Evolutionary conservation across 2,113 vertebrate genomes (phyloP), one percentile per base, ranked within the genome.

Genomic region (Actenoides lindsayi): DNA sequence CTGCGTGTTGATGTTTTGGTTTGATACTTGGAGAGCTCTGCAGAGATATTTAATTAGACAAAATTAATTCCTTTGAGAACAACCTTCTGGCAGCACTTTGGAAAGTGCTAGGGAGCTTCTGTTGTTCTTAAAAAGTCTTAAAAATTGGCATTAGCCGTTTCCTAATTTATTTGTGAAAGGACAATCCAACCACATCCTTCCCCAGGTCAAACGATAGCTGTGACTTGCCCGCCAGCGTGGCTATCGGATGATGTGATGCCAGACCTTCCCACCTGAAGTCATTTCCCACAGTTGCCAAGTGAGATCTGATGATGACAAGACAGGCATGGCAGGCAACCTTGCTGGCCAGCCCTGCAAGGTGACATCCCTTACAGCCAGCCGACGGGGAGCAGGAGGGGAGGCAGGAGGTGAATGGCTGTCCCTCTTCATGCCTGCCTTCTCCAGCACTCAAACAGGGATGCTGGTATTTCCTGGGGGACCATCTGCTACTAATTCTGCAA

Each of bases 1-100:
- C 86, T 91, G 75, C 3, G 0, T 94, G 95, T 94, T 92, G 95
- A 92, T 93, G 80, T 89, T 96, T 93, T 78, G 87, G 70, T 85
- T 87, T 82, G 78, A 63, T 93, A 80, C 67, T 93, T 91, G 44
- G 77, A 94, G 90, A 89, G 94, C 74, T 92, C 86, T 50, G 69
- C 62, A 62, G 90, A 92, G 68, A 90, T 75, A 89, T 41, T 96
- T 94, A 93, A 90, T 95, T 87, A 94, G 83, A 48, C 80, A 93
- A 84, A 96, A 92, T 87, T 44, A 92, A 94, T 91, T 93, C 92
- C 48, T 91, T 96, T 57, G 80, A 94, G 89, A 93, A 67, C 69
- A 84, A 75, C 91, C 62, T 94, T 71, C 81, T 96, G 93, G 81
- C 93, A 96, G 73, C 53, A 44, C 68, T 84, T 89, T 68, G 64